phyloP scores from a whole-genome alignment of 2,797 vertebrate species.

The Phataginus tricuspis region DNA sequence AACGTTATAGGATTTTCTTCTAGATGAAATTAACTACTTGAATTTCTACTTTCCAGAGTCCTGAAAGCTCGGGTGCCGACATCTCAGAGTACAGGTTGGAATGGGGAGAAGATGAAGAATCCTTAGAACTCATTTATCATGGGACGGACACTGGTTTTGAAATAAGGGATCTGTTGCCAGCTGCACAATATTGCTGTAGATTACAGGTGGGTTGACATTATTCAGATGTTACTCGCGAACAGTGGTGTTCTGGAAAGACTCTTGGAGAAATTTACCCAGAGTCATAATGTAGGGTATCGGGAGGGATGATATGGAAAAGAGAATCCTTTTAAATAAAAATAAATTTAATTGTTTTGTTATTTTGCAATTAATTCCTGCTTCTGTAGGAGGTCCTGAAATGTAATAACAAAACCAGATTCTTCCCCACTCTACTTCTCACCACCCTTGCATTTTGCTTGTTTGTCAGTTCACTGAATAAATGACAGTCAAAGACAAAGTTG shows the following conservation, averaged over 20 bases:
- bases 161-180: conserved; percentile 91
- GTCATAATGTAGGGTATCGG: not conserved
- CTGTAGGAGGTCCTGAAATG: not conserved
- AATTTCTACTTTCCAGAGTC: conserved; percentile 89
- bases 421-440: not conserved
- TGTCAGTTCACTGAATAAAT: not conserved
- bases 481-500: not conserved
- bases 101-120: conserved; percentile 94
- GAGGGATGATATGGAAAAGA: not conserved
- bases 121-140: conserved; percentile 92
- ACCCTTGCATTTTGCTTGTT: not conserved
- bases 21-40: not conserved
- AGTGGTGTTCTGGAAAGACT: not conserved
- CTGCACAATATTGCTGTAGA: conserved; percentile 94
- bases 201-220: conserved; percentile 90
- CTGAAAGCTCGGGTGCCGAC: conserved; percentile 94
- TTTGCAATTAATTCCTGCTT: not conserved
- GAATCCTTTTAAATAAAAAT: not conserved
- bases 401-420: not conserved
- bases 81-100: conserved; percentile 97
- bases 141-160: conserved; percentile 93
- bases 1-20: not conserved
- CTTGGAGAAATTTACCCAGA: not conserved
- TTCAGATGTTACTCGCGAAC: not conserved
- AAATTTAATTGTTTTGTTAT: not conserved